Conservation (phyloP, 1,140 invertebrate species). For the Pomacea maculata region DNA sequence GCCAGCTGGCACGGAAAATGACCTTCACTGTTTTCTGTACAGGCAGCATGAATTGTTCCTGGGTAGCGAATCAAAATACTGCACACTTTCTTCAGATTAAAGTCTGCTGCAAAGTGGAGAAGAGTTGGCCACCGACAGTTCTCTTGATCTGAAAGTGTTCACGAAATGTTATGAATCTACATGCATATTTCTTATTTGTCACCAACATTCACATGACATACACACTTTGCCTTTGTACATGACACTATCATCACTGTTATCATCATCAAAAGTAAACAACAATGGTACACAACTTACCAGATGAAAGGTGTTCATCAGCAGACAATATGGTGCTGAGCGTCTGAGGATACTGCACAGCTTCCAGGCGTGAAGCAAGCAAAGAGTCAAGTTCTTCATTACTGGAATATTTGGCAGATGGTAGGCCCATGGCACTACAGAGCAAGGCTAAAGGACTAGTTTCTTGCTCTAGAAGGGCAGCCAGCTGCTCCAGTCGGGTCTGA, state of each 20-base stretch:
- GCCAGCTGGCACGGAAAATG: constrained; percentile 16
- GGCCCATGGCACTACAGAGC: constrained; percentile 2
- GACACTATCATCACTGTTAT: background rate
- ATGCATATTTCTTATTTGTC: background rate
- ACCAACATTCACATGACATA: background rate
- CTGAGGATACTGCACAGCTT: background rate
- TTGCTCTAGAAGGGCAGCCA: background rate
- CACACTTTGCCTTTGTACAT: background rate
- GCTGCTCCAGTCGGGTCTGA: constrained; percentile 1
- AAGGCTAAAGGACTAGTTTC: constrained; percentile 8
- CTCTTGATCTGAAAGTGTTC: background rate
- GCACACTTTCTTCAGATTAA: constrained; percentile 13
- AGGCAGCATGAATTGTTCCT: constrained; percentile 18
- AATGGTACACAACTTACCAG: background rate
- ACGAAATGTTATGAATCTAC: background rate
- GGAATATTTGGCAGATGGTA: background rate
- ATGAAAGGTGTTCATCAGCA: constrained; percentile 1
- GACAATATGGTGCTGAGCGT: background rate
- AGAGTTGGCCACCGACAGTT: constrained; percentile 16
- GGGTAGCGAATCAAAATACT: constrained; percentile 20
- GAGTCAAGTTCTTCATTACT: background rate
- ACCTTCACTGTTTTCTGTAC: constrained; percentile 18
- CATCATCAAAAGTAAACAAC: background rate
- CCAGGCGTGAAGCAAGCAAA: constrained; percentile 7
- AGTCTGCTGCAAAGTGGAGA: constrained; percentile 28